Base-by-base conservation (phyloP, 2,113 vertebrate genomes). In the Solenodon paradoxus region DNA sequence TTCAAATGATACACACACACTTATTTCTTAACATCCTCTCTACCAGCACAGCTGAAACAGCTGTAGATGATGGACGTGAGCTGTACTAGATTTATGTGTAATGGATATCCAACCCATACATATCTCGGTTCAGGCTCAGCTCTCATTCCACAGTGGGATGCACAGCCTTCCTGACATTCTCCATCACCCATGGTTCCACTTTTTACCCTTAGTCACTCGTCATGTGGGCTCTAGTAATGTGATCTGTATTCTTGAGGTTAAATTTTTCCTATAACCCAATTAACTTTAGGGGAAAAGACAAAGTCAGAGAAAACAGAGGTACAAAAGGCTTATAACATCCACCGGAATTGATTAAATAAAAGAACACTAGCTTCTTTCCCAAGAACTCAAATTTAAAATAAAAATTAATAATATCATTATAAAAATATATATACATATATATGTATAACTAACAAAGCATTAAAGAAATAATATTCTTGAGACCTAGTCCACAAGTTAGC, bases 261-360 rank as follows among this genome's bases (percentile, higher is more conserved):
- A 51, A 92, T 51, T 96, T 94, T 95, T 95, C 71, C 66, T 89
- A 88, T 47, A 81, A 94, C 78, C 59, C 72, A 92, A 69, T 92
- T 91, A 95, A 96, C 93, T 95, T 88, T 95, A 84, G 71, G 19
- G 79, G 28, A 93, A 95, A 97, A 30, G 72, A 95, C 61, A 92
- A 92, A 86, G 45, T 13, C 53, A 77, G 71, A 87, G 88, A 85
- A 53, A 88, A 40, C 8, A 82, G 40, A 68, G 63, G 2, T 92
- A 64, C 9, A 78, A 22, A 94, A 64, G 35, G 57, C 9, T 84
- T 90, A n/a, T 77, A 78, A 38, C 13, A 71, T 26, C 64, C 85
- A 72, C 66, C 81, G 45, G 28, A 77, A 94, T 15, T 91, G 47
- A 61, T 95, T 26, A 74, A 55, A 74, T 24, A 77, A 45, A 61